These are phyloP conservation scores for Dimorphilus gyrociliatus DNA, from an alignment of 2,888 invertebrate genomes.

Conservation along the genomic window DNA sequence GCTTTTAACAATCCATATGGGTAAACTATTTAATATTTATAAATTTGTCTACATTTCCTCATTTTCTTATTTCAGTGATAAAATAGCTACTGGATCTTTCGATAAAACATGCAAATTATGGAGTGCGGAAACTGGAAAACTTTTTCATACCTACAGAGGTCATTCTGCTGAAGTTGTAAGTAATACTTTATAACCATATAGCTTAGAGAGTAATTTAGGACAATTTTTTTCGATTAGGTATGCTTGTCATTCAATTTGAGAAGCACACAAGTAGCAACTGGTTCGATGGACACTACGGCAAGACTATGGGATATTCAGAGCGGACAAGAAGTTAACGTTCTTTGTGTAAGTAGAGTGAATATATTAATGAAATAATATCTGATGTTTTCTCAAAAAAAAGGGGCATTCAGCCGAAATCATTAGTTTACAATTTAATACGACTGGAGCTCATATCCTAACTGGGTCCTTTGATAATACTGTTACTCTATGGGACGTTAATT, in stretches of 20 bases:
- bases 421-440: slow-evolving; percentile 51
- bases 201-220: background rate
- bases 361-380: slow-evolving; percentile 1
- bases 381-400: slow-evolving; percentile 13
- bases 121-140: slow-evolving; percentile 36
- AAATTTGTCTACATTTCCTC: background rate
- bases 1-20: slow-evolving; percentile 55
- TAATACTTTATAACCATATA: slow-evolving; percentile 4
- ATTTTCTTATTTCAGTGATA: slow-evolving; percentile 25
- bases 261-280: slow-evolving; percentile 52
- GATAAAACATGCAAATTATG: slow-evolving; percentile 38
- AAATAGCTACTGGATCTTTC: slow-evolving; percentile 38
- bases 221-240: slow-evolving; percentile 16
- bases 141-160: slow-evolving; percentile 35
- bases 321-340: slow-evolving; percentile 39
- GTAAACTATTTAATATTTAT: slow-evolving; percentile 39
- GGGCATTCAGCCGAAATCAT: slow-evolving; percentile 62
- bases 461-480: slow-evolving; percentile 64
- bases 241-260: slow-evolving; percentile 47
- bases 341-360: slow-evolving; percentile 17
- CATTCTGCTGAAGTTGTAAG: slow-evolving; percentile 38
- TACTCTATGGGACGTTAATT: slow-evolving; percentile 55
- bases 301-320: slow-evolving; percentile 54
- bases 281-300: slow-evolving; percentile 58
- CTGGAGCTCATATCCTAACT: slow-evolving; percentile 53